These are phyloP conservation scores for Puma concolor DNA, from an alignment of 2,113 vertebrate genomes.

Conservation along the genomic window DNA sequence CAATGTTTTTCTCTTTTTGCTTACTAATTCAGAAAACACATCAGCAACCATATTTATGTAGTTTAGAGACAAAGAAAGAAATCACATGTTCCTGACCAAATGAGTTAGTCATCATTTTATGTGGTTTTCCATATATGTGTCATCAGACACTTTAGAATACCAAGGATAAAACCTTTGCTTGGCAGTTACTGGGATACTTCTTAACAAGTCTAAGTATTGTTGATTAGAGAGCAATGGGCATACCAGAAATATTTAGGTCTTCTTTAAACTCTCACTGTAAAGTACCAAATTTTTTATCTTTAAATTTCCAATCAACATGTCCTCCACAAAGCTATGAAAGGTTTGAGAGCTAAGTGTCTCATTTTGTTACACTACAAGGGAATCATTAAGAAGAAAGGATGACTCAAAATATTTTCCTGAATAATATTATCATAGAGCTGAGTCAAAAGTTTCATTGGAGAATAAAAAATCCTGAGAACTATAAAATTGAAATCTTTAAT, in stretches of 20 bases:
- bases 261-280: background rate
- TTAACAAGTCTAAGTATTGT: background rate
- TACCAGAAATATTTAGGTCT: background rate
- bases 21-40: conserved; percentile 48
- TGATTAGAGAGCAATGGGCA: background rate
- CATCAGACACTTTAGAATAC: background rate
- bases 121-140: conserved; percentile 50
- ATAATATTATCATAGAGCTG: background rate
- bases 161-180: background rate
- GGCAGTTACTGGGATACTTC: background rate
- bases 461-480: background rate
- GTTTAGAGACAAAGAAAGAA: conserved; percentile 32
- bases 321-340: background rate
- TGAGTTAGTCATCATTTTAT: conserved; percentile 7
- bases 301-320: background rate
- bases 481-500: background rate
- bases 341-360: background rate
- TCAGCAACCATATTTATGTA: background rate
- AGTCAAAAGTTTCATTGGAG: background rate
- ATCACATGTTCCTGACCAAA: conserved; percentile 1
- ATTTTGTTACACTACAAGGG: background rate
- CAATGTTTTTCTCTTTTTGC: background rate
- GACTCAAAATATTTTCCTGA: background rate
- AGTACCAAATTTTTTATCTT: background rate
- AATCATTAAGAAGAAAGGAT: background rate